Base-by-base conservation (phyloP, 64 coral and sea anemone genomes). In the Pocillopora verrucosa region DNA sequence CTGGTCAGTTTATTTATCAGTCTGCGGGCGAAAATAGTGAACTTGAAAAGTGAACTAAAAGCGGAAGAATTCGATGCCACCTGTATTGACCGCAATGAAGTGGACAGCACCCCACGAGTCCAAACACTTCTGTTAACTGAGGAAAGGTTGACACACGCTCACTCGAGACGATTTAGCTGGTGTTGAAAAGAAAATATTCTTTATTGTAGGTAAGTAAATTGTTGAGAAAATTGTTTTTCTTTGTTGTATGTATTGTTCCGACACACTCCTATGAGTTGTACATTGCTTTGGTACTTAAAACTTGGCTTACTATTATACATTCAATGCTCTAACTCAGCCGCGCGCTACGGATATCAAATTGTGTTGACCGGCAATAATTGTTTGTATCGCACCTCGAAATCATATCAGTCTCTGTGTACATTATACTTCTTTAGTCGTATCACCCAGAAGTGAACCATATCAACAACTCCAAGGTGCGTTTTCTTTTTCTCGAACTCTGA, bases 1-100 rank as follows among this genome's bases (percentile, higher is more conserved):
- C 86, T 97, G 15, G 95, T 97, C 11, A 91, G 91, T 56, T 85
- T 97, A 13, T 93, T 97, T 86, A 90, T 93, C n/a, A 97, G 95
- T 45, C 76, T 97, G 36, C 87, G 95, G 61, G 92, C 88, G 20
- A 86, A 97, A 78, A 97, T 97, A 62, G 89, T 97, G 34, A 91
- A 77, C 90, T 87, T 96, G 35, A 96, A 82, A 72, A 77, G 76
- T 20, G 92, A 96, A 79, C 56, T 96, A 16, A 96, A 96, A 62
- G 85, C 80, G 72, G 95, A 97, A 84, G 95, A 97, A 91, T 77
- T 68, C 11, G 19, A 86, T 72, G 86, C 76, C 60, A 89, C 88
- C 82, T 65, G 36, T 24, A 41, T 85, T 72, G 82, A 85, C 62
- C 82, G 63, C 3, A 20, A 38, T 56, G 82, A 85, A 85, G 45